phyloP scores from a whole-genome alignment of 92 coral and sea anemone genomes.

The Porites cylindrica region DNA sequence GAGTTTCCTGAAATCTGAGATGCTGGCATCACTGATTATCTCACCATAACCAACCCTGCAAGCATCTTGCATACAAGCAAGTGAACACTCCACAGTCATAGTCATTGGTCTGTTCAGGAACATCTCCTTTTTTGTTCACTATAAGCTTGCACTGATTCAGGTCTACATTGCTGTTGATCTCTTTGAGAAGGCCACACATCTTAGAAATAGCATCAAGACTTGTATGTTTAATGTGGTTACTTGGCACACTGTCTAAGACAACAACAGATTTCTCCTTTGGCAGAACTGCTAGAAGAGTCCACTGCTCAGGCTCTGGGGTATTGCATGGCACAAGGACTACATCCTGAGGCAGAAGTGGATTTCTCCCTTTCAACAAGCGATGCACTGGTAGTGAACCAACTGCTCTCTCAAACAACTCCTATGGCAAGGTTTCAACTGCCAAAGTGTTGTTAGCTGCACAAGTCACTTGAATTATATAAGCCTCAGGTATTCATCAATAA shows the following conservation, averaged over 20 bases:
- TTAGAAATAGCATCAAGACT: no score
- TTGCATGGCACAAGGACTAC: constrained; percentile 64
- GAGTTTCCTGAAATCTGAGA: constrained; percentile 41
- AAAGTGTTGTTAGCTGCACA: constrained; percentile 20
- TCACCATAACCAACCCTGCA: no score
- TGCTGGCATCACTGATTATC: constrained; percentile 45
- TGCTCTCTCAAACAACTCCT: constrained; percentile 60
- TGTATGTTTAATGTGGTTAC: constrained; percentile 56
- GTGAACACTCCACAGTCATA: no score
- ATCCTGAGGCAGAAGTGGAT: constrained; percentile 50
- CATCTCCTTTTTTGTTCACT: no score
- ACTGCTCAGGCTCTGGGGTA: constrained; percentile 56
- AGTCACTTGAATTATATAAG: constrained; percentile 24
- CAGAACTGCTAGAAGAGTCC: constrained; percentile 63
- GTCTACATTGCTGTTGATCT: no score
- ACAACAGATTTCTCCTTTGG: constrained; percentile 52
- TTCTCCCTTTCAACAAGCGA: constrained; percentile 26
- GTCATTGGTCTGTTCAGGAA: no score
- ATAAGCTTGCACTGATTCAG: no score
- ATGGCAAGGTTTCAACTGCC: constrained; percentile 50
- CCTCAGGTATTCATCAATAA: constrained; percentile 58
- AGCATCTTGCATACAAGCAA: no score
- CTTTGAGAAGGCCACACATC: no score
- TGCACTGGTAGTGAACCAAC: constrained; percentile 42
- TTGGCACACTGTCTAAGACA: constrained; percentile 59